These are phyloP conservation scores for Stigmatopora argus DNA, from an alignment of 2,113 vertebrate genomes.

Conservation along the genomic window DNA sequence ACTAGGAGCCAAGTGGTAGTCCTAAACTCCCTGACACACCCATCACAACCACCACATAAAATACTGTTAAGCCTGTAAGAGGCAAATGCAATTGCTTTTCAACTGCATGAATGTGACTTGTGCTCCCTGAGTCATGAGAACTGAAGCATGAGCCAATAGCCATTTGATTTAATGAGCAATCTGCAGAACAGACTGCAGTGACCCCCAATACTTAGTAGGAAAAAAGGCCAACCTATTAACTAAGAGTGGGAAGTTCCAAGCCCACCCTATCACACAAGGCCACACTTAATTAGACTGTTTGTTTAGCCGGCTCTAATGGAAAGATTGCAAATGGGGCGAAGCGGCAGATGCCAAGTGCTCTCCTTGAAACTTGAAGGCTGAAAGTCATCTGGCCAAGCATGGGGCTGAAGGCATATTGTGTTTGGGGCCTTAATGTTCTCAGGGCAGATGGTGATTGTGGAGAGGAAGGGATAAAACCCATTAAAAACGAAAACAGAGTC, in stretches of 20 bases:
- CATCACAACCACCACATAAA: constrained; percentile 23
- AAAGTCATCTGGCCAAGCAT: constrained; percentile 56
- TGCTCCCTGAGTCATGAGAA: constrained; percentile 18
- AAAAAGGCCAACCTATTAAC: constrained; percentile 48
- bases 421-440: constrained; percentile 22
- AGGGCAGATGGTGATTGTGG: constrained; percentile 24
- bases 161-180: constrained; percentile 57
- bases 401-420: constrained; percentile 15
- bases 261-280: constrained; percentile 48
- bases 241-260: constrained; percentile 44
- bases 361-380: constrained; percentile 48
- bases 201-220: constrained; percentile 39
- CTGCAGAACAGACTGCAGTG: constrained; percentile 37
- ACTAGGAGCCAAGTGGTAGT: constrained; percentile 7
- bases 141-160: constrained; percentile 44
- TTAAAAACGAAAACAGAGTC: constrained; percentile 19
- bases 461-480: constrained; percentile 13
- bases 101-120: constrained; percentile 37
- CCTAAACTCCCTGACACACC: constrained; percentile 19
- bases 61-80: constrained; percentile 30
- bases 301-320: constrained; percentile 50
- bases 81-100: constrained; percentile 54
- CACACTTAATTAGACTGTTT: constrained; percentile 62
- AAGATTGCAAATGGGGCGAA: constrained; percentile 16
- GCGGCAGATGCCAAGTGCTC: constrained; percentile 23